These are phyloP conservation scores for Mesorhabditis sp. DNA, from an alignment of 2,888 invertebrate species.

Conservation along the genomic window DNA sequence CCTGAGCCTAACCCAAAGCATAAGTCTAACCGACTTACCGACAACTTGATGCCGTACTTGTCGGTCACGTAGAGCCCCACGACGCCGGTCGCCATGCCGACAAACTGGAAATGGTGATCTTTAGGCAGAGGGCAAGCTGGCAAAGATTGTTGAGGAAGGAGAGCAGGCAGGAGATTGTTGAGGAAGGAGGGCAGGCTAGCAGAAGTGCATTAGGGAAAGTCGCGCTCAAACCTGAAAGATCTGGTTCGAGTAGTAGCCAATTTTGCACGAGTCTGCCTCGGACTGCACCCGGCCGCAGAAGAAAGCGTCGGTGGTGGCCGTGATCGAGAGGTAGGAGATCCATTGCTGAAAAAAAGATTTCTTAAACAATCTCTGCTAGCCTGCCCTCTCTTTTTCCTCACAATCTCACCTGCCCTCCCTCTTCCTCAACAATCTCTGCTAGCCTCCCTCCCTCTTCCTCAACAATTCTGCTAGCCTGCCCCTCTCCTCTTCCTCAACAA, in stretches of 20 bases:
- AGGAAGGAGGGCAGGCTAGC: too few species aligned
- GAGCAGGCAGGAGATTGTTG: too few species aligned
- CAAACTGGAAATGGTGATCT: conserved; percentile 27
- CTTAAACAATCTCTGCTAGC: too few species aligned
- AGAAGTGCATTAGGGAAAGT: neutral
- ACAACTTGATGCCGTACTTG: conserved; percentile 45
- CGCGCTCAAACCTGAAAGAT: conserved; percentile 36
- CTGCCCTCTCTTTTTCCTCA: too few species aligned
- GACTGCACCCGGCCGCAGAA: conserved; percentile 29
- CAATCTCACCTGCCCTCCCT: too few species aligned
- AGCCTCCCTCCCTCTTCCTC: too few species aligned
- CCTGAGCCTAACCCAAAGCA: conserved; percentile 20
- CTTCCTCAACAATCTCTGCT: neutral
- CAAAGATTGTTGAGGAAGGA: too few species aligned
- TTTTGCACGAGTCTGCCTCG: conserved; percentile 25
- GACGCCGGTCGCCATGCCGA: conserved; percentile 48
- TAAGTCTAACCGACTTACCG: conserved; percentile 34
- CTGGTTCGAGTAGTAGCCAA: conserved; percentile 41
- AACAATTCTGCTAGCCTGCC: too few species aligned
- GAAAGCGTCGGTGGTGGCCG: conserved; percentile 34
- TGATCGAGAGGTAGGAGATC: conserved; percentile 45
- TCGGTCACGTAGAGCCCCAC: conserved; percentile 57
- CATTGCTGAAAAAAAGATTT: conserved; percentile 44
- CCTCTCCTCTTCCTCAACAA: too few species aligned
- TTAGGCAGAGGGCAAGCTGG: too few species aligned